phyloP scores from a whole-genome alignment of 1,140 invertebrate species.

The Macrostomum lignano region DNA sequence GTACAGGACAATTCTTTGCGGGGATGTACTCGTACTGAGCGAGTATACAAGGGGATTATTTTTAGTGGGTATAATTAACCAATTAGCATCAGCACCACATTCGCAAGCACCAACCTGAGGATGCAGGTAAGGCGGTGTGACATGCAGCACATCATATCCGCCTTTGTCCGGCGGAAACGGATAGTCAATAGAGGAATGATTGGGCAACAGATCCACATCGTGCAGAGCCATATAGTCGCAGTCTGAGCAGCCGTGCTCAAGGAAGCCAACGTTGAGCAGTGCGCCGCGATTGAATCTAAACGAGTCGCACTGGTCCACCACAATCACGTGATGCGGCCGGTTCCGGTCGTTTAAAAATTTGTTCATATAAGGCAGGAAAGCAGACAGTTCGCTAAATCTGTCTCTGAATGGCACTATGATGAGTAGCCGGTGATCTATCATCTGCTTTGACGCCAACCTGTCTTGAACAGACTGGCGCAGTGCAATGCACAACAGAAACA shows the following conservation, averaged over 20 bases:
- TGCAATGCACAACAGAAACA: no score
- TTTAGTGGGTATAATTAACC: no score
- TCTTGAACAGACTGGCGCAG: no score
- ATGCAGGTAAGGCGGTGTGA: no score
- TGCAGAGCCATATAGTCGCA: slow-evolving; percentile 96
- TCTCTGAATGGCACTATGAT: slow-evolving; percentile 71
- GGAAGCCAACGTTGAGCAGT: slow-evolving; percentile 76
- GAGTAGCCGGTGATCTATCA: slow-evolving; percentile 33
- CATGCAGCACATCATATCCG: no score
- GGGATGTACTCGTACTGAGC: no score
- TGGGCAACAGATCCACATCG: slow-evolving; percentile 77
- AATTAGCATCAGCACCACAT: no score
- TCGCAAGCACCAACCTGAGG: no score
- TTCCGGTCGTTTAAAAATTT: slow-evolving; percentile 50
- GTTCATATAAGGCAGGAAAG: slow-evolving; percentile 65
- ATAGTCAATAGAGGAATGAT: slow-evolving; percentile 53
- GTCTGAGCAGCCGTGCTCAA: slow-evolving; percentile 31
- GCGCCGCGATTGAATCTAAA: slow-evolving; percentile 82
- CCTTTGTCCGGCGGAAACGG: slow-evolving; percentile 37
- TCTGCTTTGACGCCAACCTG: no score
- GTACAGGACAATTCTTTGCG: no score
- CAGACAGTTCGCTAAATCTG: slow-evolving; percentile 65
- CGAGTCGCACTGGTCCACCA: slow-evolving; percentile 55
- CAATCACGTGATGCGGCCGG: slow-evolving; percentile 54
- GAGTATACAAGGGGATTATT: no score